Evolutionary conservation across 1,140 invertebrate species (phyloP).

Genomic region (Diorhabda carinulata): DNA sequence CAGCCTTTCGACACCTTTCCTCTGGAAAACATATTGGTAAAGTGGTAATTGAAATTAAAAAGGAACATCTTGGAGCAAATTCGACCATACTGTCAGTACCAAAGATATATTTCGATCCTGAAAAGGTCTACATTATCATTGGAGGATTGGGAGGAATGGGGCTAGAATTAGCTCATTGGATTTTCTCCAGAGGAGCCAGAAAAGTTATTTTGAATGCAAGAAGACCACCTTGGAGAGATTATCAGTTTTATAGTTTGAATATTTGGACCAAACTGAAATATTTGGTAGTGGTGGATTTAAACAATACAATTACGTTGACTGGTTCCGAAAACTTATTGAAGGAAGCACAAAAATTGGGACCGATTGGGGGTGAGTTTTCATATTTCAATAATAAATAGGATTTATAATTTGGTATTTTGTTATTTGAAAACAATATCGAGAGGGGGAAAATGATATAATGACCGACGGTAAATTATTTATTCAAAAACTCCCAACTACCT

Average conservation of each 20-base stretch:
- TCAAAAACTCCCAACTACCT: no score
- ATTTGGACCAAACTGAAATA: slow-evolving; percentile 65
- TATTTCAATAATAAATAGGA: no score
- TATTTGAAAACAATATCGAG: no score
- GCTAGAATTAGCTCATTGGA: slow-evolving; percentile 83
- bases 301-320: slow-evolving; percentile 58
- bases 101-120: slow-evolving; percentile 54
- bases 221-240: slow-evolving; percentile 79
- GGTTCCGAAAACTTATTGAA: slow-evolving; percentile 69
- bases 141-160: slow-evolving; percentile 88
- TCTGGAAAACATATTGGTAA: slow-evolving; percentile 96
- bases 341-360: slow-evolving; percentile 64
- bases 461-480: no score
- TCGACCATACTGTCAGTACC: slow-evolving; percentile 70
- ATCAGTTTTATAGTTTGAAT: slow-evolving; percentile 76
- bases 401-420: no score
- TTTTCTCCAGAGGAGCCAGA: slow-evolving; percentile 72
- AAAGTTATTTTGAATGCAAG: slow-evolving; percentile 81
- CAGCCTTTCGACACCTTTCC: slow-evolving; percentile 93
- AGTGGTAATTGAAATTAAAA: slow-evolving; percentile 81
- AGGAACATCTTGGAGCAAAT: slow-evolving; percentile 65
- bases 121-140: slow-evolving; percentile 56
- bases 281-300: slow-evolving; percentile 63
- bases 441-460: no score
- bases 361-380: slow-evolving; percentile 67